A percentile compares a stretch with the other conserved stretches of the same genome.
phyloP scores from a whole-genome alignment of 1,140 invertebrate species.

The Leguminivora glycinivorella region DNA sequence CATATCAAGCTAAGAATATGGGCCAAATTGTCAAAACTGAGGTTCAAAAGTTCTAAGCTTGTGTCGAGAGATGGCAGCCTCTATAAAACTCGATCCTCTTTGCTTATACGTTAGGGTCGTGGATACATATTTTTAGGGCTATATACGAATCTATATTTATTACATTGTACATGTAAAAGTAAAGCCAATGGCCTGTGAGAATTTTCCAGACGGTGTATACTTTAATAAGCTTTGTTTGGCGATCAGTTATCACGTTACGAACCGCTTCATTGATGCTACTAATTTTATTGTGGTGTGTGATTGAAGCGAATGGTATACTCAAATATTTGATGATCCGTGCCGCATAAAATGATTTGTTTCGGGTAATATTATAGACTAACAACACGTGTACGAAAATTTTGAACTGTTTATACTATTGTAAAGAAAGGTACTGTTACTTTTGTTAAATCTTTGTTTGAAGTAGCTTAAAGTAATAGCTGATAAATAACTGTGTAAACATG shows the following conservation, averaged over 20 bases:
- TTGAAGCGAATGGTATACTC: background rate
- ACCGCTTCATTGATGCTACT: conserved; percentile 15
- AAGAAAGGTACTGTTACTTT: too few relatives aligned
- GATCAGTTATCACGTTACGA: conserved; percentile 11
- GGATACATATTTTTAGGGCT: too few relatives aligned
- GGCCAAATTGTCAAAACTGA: too few relatives aligned
- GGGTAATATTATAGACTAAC: background rate
- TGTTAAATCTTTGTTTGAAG: too few relatives aligned
- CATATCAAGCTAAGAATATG: too few relatives aligned
- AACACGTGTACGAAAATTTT: background rate
- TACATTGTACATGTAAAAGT: background rate
- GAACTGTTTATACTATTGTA: background rate
- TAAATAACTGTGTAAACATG: too few relatives aligned
- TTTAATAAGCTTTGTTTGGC: conserved; percentile 1
- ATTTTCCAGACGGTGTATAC: background rate
- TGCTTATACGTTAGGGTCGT: too few relatives aligned
- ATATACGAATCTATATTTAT: too few relatives aligned
- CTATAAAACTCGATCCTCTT: too few relatives aligned
- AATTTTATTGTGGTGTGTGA: background rate
- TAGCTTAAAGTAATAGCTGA: too few relatives aligned
- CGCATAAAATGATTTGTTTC: background rate
- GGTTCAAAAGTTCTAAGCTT: too few relatives aligned
- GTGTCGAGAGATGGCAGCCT: too few relatives aligned
- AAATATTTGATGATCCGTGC: background rate
- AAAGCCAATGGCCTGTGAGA: conserved; percentile 11